Evolutionary conservation across 1,140 invertebrate species (phyloP).

Genomic region (Neomicropteryx cornuta): DNA sequence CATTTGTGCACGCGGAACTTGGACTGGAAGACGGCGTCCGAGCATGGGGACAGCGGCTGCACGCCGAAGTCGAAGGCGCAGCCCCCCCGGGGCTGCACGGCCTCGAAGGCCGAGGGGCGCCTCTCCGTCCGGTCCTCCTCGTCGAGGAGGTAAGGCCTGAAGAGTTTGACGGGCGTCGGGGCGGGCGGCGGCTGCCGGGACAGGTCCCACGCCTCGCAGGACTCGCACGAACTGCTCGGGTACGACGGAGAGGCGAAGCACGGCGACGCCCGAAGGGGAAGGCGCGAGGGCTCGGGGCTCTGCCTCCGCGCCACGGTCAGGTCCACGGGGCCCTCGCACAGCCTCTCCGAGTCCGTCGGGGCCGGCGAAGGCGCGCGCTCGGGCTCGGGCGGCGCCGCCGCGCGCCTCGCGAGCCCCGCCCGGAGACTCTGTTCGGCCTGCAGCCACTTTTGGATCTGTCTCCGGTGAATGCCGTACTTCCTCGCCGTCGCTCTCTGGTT

Average conservation of each 20-base stretch:
- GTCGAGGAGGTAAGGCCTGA: constrained; percentile 57
- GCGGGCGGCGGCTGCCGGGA: constrained; percentile 33
- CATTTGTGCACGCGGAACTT: no score
- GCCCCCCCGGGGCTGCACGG: constrained; percentile 25
- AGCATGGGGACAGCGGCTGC: no score
- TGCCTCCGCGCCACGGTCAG: constrained; percentile 26
- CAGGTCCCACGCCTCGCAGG: constrained; percentile 39
- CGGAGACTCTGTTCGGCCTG: constrained; percentile 66
- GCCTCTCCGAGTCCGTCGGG: constrained; percentile 33
- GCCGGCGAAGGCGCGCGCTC: constrained; percentile 27
- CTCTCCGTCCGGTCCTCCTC: constrained; percentile 30
- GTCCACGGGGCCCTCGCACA: constrained; percentile 38
- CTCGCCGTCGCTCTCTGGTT: constrained; percentile 76
- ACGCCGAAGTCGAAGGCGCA: constrained; percentile 18
- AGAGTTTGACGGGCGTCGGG: constrained; percentile 45
- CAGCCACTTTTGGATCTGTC: constrained; percentile 83
- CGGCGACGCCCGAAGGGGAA: constrained; percentile 28
- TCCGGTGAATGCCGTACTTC: constrained; percentile 75
- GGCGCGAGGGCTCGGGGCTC: constrained; percentile 37
- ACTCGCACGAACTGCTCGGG: constrained; percentile 19
- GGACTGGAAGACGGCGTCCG: no score
- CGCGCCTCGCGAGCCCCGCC: constrained; percentile 46
- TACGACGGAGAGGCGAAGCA: constrained; percentile 33
- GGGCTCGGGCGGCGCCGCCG: constrained; percentile 26
- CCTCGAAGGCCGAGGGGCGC: constrained; percentile 27